phyloP scores from a whole-genome alignment of 2,888 invertebrate genomes.

The Hypomecis punctinalis region DNA sequence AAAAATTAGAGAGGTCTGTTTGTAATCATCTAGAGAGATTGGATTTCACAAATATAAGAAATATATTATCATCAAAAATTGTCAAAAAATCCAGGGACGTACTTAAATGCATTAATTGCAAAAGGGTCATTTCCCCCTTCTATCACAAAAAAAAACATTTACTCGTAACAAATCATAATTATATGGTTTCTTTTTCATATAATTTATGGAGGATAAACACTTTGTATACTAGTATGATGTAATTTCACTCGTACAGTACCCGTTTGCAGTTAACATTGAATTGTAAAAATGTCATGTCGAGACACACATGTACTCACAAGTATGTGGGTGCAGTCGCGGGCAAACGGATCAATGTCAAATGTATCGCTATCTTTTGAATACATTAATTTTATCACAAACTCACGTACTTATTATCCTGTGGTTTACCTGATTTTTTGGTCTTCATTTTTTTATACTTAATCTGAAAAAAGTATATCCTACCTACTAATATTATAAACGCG shows the following conservation, averaged over 20 bases:
- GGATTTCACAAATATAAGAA: too few relatives aligned
- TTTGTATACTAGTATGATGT: slow-evolving; percentile 6
- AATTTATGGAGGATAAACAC: too few relatives aligned
- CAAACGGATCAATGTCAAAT: slow-evolving; percentile 20
- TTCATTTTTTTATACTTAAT: too few relatives aligned
- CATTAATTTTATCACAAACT: slow-evolving; percentile 19
- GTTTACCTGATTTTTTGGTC: background rate
- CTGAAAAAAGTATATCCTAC: too few relatives aligned
- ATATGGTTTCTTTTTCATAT: too few relatives aligned
- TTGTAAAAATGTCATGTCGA: slow-evolving; percentile 20
- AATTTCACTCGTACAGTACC: background rate
- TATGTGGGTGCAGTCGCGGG: slow-evolving; percentile 21
- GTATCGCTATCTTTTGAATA: slow-evolving; percentile 23
- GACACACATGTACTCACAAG: background rate
- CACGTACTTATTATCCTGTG: background rate
- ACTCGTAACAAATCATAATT: background rate
- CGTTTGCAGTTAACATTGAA: slow-evolving; percentile 21
- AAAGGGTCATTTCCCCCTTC: too few relatives aligned
- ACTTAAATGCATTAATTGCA: too few relatives aligned
- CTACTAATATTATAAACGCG: too few relatives aligned
- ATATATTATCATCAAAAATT: too few relatives aligned
- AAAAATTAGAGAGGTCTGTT: too few relatives aligned
- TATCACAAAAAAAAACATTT: background rate
- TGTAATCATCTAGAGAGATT: too few relatives aligned
- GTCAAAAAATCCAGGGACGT: too few relatives aligned